Conservation (phyloP, 2,888 invertebrate species). For the Macroteleia sp. region DNA sequence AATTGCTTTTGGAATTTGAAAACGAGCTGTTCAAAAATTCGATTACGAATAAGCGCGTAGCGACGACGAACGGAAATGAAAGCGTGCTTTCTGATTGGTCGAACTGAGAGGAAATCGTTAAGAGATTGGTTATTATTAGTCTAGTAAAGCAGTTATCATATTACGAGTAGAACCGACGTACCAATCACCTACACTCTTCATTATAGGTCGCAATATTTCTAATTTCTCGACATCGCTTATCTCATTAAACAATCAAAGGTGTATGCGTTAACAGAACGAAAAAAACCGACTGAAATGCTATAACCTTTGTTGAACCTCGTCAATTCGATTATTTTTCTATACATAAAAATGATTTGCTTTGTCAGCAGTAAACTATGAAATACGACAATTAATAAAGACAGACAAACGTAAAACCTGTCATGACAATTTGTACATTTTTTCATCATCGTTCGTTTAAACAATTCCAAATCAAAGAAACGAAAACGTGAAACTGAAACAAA, state of each 20-base stretch:
- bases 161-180: slow-evolving; percentile 73
- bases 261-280: no score
- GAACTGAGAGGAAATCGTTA: slow-evolving; percentile 79
- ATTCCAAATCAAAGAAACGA: slow-evolving; percentile 18
- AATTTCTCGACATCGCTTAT: slow-evolving; percentile 31
- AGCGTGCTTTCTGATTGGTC: slow-evolving; percentile 82
- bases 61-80: slow-evolving; percentile 76
- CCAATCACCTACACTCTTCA: slow-evolving; percentile 77
- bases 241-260: slow-evolving; percentile 24
- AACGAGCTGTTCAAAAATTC: slow-evolving; percentile 77
- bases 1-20: slow-evolving; percentile 73
- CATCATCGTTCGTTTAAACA: slow-evolving; percentile 1
- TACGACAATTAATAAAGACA: slow-evolving; percentile 13
- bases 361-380: not conserved
- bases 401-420: slow-evolving; percentile 16
- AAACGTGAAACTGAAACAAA: not conserved
- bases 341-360: slow-evolving; percentile 35
- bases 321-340: slow-evolving; percentile 27
- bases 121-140: slow-evolving; percentile 84
- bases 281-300: no score
- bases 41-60: slow-evolving; percentile 68
- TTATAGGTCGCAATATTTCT: slow-evolving; percentile 47
- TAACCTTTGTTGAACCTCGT: no score
- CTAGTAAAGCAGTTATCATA: slow-evolving; percentile 78
- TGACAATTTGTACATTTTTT: not conserved